These are phyloP conservation scores for Tenebrosternarchus preto DNA, from an alignment of 2,113 vertebrate genomes.

Conservation along the genomic window DNA sequence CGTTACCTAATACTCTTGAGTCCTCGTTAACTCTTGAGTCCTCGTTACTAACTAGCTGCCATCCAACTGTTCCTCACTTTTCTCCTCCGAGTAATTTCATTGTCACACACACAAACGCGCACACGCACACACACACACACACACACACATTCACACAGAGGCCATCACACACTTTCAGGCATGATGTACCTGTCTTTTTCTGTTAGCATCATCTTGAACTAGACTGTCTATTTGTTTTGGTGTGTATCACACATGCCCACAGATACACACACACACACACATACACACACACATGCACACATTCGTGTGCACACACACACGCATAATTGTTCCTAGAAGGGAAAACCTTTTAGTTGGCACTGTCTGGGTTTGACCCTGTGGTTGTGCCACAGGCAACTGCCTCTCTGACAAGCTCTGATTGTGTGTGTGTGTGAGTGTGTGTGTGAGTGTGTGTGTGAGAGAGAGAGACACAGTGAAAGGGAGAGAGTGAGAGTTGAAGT, in stretches of 20 bases:
- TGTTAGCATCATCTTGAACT: slow-evolving; percentile 38
- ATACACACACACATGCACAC: slow-evolving; percentile 28
- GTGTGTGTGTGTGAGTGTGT: slow-evolving; percentile 34
- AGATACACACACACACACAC: slow-evolving; percentile 25
- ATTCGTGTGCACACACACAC: slow-evolving; percentile 27
- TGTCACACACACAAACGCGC: slow-evolving; percentile 1
- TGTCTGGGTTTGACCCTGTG: slow-evolving; percentile 45
- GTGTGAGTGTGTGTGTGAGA: neutral
- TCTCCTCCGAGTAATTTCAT: no score
- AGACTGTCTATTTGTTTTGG: slow-evolving; percentile 12
- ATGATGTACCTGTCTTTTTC: slow-evolving; percentile 39
- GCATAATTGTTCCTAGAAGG: slow-evolving; percentile 57
- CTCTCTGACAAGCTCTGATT: slow-evolving; percentile 44
- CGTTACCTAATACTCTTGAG: neutral
- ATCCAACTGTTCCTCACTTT: no score
- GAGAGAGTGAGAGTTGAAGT: neutral
- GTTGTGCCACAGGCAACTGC: slow-evolving; percentile 49
- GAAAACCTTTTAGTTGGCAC: slow-evolving; percentile 63
- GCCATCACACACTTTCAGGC: slow-evolving; percentile 20
- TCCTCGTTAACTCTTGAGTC: neutral
- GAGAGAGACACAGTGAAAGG: neutral
- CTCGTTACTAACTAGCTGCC: no score
- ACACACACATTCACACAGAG: slow-evolving; percentile 1
- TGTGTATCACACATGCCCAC: neutral
- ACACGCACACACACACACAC: slow-evolving; percentile 23